phyloP scores from a whole-genome alignment of 2,797 vertebrate genomes.

The Bradypus variegatus region DNA sequence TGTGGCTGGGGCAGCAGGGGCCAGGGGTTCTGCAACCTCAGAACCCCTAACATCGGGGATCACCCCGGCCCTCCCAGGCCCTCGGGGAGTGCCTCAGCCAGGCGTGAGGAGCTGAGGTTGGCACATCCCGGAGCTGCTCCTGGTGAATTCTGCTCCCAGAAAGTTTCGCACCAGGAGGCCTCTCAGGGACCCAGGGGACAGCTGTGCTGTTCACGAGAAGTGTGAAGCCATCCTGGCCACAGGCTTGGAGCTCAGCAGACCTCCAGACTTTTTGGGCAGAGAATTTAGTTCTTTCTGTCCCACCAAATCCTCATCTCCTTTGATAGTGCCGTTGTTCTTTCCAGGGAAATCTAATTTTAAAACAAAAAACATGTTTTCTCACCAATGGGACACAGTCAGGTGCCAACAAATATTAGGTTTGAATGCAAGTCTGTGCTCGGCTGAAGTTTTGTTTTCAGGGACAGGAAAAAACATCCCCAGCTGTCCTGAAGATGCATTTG shows the following conservation, averaged over 20 bases:
- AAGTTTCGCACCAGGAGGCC: neutral
- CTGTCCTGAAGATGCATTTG: slow-evolving; percentile 37
- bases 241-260: neutral
- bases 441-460: slow-evolving; percentile 50
- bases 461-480: slow-evolving; percentile 53
- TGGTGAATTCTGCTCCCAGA: neutral
- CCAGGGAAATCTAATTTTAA: slow-evolving; percentile 64
- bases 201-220: neutral
- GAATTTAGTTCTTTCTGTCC: slow-evolving; percentile 25
- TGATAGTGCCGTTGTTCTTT: slow-evolving; percentile 57
- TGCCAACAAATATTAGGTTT: slow-evolving; percentile 57
- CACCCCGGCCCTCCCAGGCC: rapidly evolving
- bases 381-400: slow-evolving; percentile 22
- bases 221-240: neutral
- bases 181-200: neutral
- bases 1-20: neutral
- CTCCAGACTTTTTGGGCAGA: neutral
- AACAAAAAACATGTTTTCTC: slow-evolving; percentile 61
- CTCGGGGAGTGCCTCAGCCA: rapidly evolving
- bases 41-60: neutral
- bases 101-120: neutral
- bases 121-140: rapidly evolving
- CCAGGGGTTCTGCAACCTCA: rapidly evolving
- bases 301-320: slow-evolving; percentile 48
- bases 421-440: slow-evolving; percentile 39